These are phyloP conservation scores for Saxidomus purpurata DNA, from an alignment of 1,140 invertebrate species.

Conservation along the genomic window DNA sequence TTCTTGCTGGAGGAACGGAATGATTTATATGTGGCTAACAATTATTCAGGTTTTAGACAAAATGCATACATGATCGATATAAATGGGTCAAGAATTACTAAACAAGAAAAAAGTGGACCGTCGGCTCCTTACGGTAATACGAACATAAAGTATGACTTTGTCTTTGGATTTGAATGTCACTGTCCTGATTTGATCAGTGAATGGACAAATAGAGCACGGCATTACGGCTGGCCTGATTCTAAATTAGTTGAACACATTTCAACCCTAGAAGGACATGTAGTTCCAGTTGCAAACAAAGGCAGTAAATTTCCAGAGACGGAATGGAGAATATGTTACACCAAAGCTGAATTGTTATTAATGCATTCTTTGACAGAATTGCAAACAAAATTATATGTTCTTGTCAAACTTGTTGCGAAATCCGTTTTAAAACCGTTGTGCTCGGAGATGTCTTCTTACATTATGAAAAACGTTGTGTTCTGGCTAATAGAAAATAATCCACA, in stretches of 20 bases:
- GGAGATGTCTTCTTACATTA: slow-evolving; percentile 40
- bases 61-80: not conserved
- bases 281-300: not conserved
- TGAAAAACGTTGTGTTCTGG: slow-evolving; percentile 58
- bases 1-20: not conserved
- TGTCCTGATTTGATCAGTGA: not conserved
- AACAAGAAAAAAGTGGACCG: not conserved
- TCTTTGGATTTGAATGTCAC: slow-evolving; percentile 17
- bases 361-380: slow-evolving; percentile 30
- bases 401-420: slow-evolving; percentile 33
- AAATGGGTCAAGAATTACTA: not conserved
- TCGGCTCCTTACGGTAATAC: not conserved
- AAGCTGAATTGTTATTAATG: slow-evolving; percentile 6
- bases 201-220: not conserved
- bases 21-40: not conserved
- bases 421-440: not conserved
- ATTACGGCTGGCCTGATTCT: not conserved
- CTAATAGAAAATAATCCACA: slow-evolving; percentile 25
- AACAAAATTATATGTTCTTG: slow-evolving; percentile 39
- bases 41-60: not conserved
- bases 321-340: slow-evolving; percentile 52
- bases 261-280: not conserved
- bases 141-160: slow-evolving; percentile 24
- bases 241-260: not conserved
- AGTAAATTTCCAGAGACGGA: slow-evolving; percentile 1